phyloP scores from a whole-genome alignment of 2,113 vertebrate species.

The Nycticorax nycticorax region DNA sequence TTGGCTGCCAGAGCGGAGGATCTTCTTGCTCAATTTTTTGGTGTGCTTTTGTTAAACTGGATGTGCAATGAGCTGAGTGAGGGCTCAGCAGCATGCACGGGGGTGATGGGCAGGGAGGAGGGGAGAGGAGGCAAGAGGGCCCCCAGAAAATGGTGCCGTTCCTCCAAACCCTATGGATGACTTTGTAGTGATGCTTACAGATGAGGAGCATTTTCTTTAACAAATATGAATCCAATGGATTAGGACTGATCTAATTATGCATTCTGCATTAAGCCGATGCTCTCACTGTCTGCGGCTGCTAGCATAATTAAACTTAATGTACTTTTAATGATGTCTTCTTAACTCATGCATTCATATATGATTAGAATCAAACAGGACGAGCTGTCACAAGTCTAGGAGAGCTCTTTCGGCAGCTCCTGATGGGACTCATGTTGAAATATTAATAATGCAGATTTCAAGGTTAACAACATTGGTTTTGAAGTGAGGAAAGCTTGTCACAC shows the following conservation, averaged over 20 bases:
- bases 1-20: neutral
- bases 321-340: conserved; percentile 82
- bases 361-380: conserved; percentile 74
- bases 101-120: neutral
- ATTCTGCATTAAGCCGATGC: conserved; percentile 65
- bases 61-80: neutral
- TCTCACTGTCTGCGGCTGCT: conserved; percentile 66
- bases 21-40: neutral
- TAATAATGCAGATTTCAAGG: conserved; percentile 59
- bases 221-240: conserved; percentile 76
- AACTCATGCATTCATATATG: conserved; percentile 72
- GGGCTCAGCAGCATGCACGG: rapidly evolving
- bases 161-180: neutral
- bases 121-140: neutral
- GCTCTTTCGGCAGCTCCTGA: neutral
- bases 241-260: conserved; percentile 73
- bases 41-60: neutral
- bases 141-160: neutral
- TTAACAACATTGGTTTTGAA: conserved; percentile 51
- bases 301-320: conserved; percentile 82
- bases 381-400: conserved; percentile 55
- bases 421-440: conserved; percentile 49
- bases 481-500: conserved; percentile 36
- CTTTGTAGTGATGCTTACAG: conserved; percentile 18
- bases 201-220: conserved; percentile 67